Evolutionary conservation across 2,888 invertebrate genomes (phyloP), one percentile per base, ranked within the genome.

Genomic region (Hydriomena furcata): DNA sequence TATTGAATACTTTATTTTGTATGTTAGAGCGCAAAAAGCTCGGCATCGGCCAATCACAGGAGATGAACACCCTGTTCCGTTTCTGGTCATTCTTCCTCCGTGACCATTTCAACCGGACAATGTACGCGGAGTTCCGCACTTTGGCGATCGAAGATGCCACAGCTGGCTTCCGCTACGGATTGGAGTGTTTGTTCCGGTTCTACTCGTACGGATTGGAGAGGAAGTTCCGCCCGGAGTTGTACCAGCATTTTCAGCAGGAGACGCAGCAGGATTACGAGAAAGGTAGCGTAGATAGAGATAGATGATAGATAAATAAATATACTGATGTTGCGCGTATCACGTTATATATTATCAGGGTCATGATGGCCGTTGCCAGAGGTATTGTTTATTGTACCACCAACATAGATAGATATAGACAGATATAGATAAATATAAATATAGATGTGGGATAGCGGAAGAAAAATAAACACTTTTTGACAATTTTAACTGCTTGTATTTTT

Each of bases 51-150:
- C 96, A 96, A 75, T 98, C 98, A 4, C 98, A 97, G 75, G 99
- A 99, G 89, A 99, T 99, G 99, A 99, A 99, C 88, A 99, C 99
- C 0, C 92, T 99, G 40, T 99, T 98, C 92, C 93, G 99, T 55
- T 99, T 99, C 92, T 99, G 99, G 99, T 99, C 99, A 21, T 99
- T 99, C 93, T 99, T 99, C 92, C 91, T 99, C 59, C 91, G 99
- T 54, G 99, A 99, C 80, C 98, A 99, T 79, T 99, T 98, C 90
- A 99, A 99, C 88, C 94, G 96, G 66, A 97, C 94, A 61, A 99
- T 99, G 99, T 99, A 99, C 84, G 95, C 95, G 66, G 99, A 99
- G 87, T 99, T 99, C 88, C 91, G 95, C 71, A 92, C 93, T 12
- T 82, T 98, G 54, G 98, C 99, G n/a, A 92, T 95, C 58, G 99